Evolutionary conservation across 2,797 vertebrate genomes (phyloP).

Genomic region (Syngnathus acus): DNA sequence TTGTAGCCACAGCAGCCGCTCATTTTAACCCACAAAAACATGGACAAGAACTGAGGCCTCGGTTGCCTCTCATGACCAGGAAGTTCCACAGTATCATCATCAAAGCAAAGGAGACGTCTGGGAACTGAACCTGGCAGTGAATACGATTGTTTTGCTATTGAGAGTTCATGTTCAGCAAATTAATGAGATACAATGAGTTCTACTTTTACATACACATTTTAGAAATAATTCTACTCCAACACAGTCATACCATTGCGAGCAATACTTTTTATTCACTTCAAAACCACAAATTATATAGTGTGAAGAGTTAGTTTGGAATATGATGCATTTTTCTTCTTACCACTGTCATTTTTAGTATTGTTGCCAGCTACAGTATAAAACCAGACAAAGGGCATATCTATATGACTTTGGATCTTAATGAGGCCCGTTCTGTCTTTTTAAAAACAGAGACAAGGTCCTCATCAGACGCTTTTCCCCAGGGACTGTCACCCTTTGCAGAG

Average conservation of each 20-base stretch:
- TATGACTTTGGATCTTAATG: constrained; percentile 60
- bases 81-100: constrained; percentile 49
- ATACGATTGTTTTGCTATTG: constrained; percentile 33
- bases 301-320: not conserved
- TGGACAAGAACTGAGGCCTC: constrained; percentile 28
- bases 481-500: constrained; percentile 63
- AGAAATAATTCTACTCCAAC: not conserved
- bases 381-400: constrained; percentile 44
- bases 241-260: not conserved
- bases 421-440: constrained; percentile 54
- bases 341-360: not conserved
- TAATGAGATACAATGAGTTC: not conserved
- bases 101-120: constrained; percentile 31
- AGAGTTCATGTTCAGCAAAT: constrained; percentile 14
- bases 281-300: not conserved
- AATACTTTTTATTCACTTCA: not conserved
- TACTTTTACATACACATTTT: not conserved
- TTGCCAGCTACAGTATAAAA: constrained; percentile 2
- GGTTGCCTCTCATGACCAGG: constrained; percentile 47
- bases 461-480: constrained; percentile 56
- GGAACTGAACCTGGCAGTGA: constrained; percentile 24
- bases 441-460: constrained; percentile 60
- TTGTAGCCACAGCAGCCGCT: constrained; percentile 34
- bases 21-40: constrained; percentile 40
- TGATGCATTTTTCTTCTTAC: not conserved